Base-by-base conservation (phyloP, 2,113 vertebrate species). In the Edolisoma coerulescens region DNA sequence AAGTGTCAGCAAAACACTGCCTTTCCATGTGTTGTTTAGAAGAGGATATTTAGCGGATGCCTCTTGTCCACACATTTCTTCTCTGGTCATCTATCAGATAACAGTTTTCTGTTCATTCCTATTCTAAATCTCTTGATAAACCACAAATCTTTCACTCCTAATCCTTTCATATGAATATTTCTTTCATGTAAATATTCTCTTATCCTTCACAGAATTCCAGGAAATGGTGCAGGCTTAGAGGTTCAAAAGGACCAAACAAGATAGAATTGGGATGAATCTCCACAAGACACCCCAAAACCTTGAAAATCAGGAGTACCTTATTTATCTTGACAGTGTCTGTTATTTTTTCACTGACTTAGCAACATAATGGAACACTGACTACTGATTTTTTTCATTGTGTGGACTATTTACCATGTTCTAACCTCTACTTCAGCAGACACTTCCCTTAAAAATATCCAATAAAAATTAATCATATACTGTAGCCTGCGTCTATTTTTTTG, bases 221-320 rank as follows among this genome's bases (percentile, higher is more conserved):
- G 97, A 98, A 87, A 98, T 99, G 98, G 99, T 99, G 90, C 98
- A 98, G 93, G 98, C 99, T 96, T 99, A 99, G 98, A 96, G 52
- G 33, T 33, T 90, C 50, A 61, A 56, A 91, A 76, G 59, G 84
- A 89, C 9, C 53, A 79, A 87, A 65, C 33, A 53, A 78, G 65
- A 79, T 1, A 70, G 41, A 90, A 86, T 10, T 56, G n/a, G 82
- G 53, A 88, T 65, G 64, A 74, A 84, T 70, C 93, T 94, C 41
- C 83, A 69, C 3, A 7, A 96, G 93, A 89, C 22, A 21, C 59
- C 95, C 61, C 79, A 90, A 95, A 95, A 65, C 28, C 82, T 73
- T 70, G 69, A 89, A 92, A 97, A 93, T 77, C 56, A 41, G 79
- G 70, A 96, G 56, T 61, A 92, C 90, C 53, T 67, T 84, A 88